Evolutionary conservation across 2,113 vertebrate genomes (phyloP).

Genomic region (Ornithorhynchus anatinus): DNA sequence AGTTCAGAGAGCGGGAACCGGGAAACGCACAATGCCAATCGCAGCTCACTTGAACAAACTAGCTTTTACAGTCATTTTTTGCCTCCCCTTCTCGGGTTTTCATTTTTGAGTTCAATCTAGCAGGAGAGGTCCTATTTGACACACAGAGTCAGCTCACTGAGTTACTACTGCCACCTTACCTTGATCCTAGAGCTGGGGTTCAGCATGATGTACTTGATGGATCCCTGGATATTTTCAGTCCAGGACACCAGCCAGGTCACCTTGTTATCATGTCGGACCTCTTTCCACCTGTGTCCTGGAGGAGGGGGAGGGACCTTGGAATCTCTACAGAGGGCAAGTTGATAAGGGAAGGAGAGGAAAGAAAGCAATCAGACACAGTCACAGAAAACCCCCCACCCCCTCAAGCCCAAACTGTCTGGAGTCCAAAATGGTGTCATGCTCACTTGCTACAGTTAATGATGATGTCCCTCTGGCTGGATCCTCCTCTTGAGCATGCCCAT

Average conservation of each 20-base stretch:
- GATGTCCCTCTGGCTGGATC: slow-evolving; percentile 90
- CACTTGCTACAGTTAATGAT: slow-evolving; percentile 99
- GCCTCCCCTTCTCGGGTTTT: no score
- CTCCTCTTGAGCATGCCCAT: slow-evolving; percentile 96
- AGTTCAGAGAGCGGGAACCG: no score
- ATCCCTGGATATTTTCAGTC: slow-evolving; percentile 97
- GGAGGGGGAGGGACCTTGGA: slow-evolving; percentile 90
- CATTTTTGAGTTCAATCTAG: no score
- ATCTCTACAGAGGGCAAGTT: slow-evolving; percentile 74
- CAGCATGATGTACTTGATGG: slow-evolving; percentile 98
- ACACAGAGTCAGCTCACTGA: no score
- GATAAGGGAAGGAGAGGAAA: not conserved
- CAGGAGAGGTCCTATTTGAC: no score
- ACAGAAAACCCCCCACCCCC: not conserved
- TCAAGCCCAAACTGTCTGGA: not conserved
- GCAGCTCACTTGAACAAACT: not conserved
- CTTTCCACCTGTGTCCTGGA: slow-evolving; percentile 91
- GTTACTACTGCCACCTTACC: slow-evolving; percentile 72
- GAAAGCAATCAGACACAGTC: not conserved
- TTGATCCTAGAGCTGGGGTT: slow-evolving; percentile 97
- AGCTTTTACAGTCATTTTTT: not conserved
- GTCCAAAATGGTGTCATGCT: slow-evolving; percentile 29
- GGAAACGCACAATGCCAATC: no score
- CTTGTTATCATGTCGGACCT: slow-evolving; percentile 93
- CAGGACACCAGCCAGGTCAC: slow-evolving; percentile 97